Percentiles rank a stretch among this genome's conserved stretches.
These are phyloP conservation scores for Harpegnathos saltator DNA, from an alignment of 1,140 invertebrate genomes.

Conservation along the genomic window DNA sequence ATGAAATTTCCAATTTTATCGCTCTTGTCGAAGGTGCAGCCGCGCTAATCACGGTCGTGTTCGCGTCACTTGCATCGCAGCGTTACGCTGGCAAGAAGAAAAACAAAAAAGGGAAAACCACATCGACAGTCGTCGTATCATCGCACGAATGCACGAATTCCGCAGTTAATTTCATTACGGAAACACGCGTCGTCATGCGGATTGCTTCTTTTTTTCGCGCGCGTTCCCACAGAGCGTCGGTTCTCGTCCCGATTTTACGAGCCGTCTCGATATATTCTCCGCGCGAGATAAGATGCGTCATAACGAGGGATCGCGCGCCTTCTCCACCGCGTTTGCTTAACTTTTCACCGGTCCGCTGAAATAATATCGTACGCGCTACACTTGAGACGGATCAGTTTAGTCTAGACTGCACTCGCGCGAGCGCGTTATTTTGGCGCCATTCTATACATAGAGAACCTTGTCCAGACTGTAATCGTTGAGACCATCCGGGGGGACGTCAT, in stretches of 20 bases:
- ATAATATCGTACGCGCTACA: slow-evolving; percentile 43
- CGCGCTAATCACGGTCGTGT: neutral
- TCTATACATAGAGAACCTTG: slow-evolving; percentile 31
- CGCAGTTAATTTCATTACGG: slow-evolving; percentile 33
- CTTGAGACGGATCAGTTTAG: slow-evolving; percentile 41
- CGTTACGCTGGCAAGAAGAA: no score
- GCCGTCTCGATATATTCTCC: slow-evolving; percentile 18
- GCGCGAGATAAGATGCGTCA: slow-evolving; percentile 25
- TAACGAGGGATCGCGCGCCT: slow-evolving; percentile 10
- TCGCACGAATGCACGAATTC: neutral
- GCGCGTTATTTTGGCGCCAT: slow-evolving; percentile 35
- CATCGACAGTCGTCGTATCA: slow-evolving; percentile 14
- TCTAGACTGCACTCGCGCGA: slow-evolving; percentile 34
- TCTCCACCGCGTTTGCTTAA: neutral
- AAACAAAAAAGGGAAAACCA: no score
- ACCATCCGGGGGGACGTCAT: neutral
- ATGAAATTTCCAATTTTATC: neutral
- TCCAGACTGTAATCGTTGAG: neutral
- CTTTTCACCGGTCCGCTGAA: slow-evolving; percentile 28
- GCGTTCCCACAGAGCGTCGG: no score
- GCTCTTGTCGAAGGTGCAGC: neutral
- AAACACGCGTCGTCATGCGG: slow-evolving; percentile 31
- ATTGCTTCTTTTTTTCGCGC: slow-evolving; percentile 4
- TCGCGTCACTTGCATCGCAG: neutral
- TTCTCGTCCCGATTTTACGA: slow-evolving; percentile 57